Conservation (phyloP, 2,113 vertebrate species). For the Fregata magnificens region DNA sequence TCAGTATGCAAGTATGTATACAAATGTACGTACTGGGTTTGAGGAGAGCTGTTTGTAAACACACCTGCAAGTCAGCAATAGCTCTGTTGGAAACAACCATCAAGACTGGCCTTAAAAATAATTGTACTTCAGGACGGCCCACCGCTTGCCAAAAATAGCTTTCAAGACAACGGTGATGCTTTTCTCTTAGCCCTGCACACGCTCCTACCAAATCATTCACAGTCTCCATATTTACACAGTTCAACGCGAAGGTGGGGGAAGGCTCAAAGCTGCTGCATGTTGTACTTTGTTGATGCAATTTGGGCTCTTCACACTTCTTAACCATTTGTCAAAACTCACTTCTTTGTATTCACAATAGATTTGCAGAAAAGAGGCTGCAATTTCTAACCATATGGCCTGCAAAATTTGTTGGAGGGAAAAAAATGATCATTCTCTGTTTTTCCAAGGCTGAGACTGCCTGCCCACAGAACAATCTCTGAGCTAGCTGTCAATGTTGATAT, state of each 20-base stretch:
- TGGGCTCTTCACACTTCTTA: background rate
- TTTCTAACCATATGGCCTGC: background rate
- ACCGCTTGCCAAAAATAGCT: background rate
- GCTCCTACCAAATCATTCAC: background rate
- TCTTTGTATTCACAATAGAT: background rate
- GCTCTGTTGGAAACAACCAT: background rate
- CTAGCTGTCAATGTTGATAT: background rate
- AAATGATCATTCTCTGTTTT: background rate
- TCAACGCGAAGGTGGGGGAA: fast-evolving
- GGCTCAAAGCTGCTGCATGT: background rate
- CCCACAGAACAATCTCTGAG: background rate
- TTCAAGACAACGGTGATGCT: background rate
- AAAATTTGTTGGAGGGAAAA: background rate
- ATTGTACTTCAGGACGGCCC: background rate
- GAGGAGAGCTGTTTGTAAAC: background rate
- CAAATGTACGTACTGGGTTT: background rate
- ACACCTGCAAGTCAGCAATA: background rate
- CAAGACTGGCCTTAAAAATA: background rate
- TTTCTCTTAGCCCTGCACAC: background rate
- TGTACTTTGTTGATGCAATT: background rate
- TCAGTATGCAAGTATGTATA: background rate
- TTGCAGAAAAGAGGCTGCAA: background rate
- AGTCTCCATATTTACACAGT: background rate
- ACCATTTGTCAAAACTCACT: fast-evolving
- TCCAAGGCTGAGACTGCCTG: background rate